Conservation (phyloP, 2,113 vertebrate genomes). For the Lagopus leucura region DNA sequence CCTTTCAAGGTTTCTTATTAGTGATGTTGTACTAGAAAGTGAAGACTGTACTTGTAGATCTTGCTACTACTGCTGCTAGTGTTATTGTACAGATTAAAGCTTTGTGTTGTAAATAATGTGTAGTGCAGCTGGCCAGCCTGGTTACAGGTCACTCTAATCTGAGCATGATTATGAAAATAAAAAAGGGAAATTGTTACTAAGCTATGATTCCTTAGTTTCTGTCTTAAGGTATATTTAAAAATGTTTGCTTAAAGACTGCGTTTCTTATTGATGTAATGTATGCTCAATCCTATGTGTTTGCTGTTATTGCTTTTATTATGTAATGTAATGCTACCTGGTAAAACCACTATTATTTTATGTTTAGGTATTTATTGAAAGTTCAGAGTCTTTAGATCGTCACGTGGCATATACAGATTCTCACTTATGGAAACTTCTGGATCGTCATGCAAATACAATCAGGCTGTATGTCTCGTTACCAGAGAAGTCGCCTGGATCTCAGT, state of each 20-base stretch:
- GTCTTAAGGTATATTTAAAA: neutral
- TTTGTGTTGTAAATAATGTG: neutral
- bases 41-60: neutral
- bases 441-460: slow-evolving; percentile 96
- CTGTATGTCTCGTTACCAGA: slow-evolving; percentile 92
- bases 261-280: neutral
- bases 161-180: neutral
- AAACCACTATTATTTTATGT: neutral
- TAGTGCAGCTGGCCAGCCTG: neutral
- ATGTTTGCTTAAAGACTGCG: neutral
- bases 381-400: slow-evolving; percentile 88
- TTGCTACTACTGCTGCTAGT: neutral
- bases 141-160: neutral
- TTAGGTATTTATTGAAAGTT: slow-evolving; percentile 97
- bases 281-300: neutral
- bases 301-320: neutral
- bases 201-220: neutral
- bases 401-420: slow-evolving; percentile 90
- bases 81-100: neutral
- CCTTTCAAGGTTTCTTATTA: neutral
- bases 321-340: neutral
- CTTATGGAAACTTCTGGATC: slow-evolving; percentile 95
- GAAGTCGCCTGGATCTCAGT: slow-evolving; percentile 87
- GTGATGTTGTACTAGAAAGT: neutral
- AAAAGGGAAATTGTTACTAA: neutral